These are phyloP conservation scores for Esperia sulphurella DNA, from an alignment of 2,888 invertebrate genomes.

Conservation along the genomic window DNA sequence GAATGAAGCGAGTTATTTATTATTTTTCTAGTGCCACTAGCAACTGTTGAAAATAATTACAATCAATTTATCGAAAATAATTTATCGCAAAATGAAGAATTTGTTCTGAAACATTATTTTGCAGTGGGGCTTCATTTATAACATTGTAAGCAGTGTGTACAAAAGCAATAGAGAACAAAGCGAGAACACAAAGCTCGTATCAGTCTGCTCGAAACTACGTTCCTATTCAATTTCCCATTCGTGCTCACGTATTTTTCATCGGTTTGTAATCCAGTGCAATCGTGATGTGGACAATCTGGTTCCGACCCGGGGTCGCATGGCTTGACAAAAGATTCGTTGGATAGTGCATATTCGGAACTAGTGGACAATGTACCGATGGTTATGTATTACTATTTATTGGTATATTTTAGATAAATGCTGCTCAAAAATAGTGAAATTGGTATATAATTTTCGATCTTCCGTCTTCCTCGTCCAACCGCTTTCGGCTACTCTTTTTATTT, in stretches of 20 bases:
- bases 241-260: slow-evolving; percentile 54
- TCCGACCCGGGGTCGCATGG: slow-evolving; percentile 26
- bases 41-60: too few species aligned
- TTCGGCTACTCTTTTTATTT: too few species aligned
- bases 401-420: too few species aligned
- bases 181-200: slow-evolving; percentile 38
- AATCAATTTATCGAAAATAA: not conserved
- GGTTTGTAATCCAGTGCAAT: slow-evolving; percentile 53
- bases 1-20: too few species aligned
- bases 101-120: too few species aligned
- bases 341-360: slow-evolving; percentile 6
- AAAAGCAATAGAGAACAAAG: slow-evolving; percentile 37
- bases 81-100: not conserved
- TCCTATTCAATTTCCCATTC: slow-evolving; percentile 57
- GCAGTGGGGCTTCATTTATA: not conserved
- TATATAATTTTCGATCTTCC: too few species aligned
- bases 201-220: slow-evolving; percentile 40
- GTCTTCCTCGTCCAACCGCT: too few species aligned
- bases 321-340: slow-evolving; percentile 28
- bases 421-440: too few species aligned
- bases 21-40: too few species aligned
- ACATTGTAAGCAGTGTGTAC: slow-evolving; percentile 12
- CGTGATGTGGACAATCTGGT: slow-evolving; percentile 27
- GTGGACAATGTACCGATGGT: not conserved
- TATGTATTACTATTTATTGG: not conserved